These are phyloP conservation scores for Eubasilissa splendida DNA, from an alignment of 2,888 invertebrate genomes.

Conservation along the genomic window DNA sequence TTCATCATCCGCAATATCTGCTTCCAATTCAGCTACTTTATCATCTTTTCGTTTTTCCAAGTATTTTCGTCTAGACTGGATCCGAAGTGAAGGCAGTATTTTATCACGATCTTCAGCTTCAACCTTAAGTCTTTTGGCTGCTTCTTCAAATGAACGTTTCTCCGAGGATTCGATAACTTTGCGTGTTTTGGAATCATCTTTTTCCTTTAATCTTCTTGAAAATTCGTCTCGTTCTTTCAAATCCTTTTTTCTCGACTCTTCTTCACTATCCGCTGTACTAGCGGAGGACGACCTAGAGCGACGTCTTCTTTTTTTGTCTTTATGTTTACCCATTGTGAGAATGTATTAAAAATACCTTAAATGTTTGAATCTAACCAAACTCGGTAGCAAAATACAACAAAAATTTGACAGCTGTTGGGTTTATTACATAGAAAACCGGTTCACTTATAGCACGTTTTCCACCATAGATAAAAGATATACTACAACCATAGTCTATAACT, in stretches of 20 bases:
- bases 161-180: slow-evolving; percentile 82
- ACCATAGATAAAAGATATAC: too few relatives aligned
- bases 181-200: slow-evolving; percentile 90
- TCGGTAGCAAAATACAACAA: background rate
- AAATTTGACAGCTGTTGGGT: too few relatives aligned
- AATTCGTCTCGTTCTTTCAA: slow-evolving; percentile 95
- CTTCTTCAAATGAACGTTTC: slow-evolving; percentile 86
- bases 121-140: slow-evolving; percentile 90
- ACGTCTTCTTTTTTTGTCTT: slow-evolving; percentile 66
- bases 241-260: slow-evolving; percentile 87
- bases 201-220: slow-evolving; percentile 87
- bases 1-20: slow-evolving; percentile 96
- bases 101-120: slow-evolving; percentile 90
- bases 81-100: slow-evolving; percentile 88
- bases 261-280: slow-evolving; percentile 80
- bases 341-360: background rate
- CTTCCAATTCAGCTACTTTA: slow-evolving; percentile 95
- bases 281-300: slow-evolving; percentile 72
- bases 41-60: slow-evolving; percentile 96
- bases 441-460: too few relatives aligned
- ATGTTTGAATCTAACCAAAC: background rate
- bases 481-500: too few relatives aligned
- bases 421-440: too few relatives aligned
- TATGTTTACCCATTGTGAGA: slow-evolving; percentile 56
- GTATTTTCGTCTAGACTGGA: slow-evolving; percentile 94